A percentile compares a stretch with the other conserved stretches of the same genome.
Evolutionary conservation across 2,113 vertebrate genomes (phyloP).

Genomic region (Malurus melanocephalus): DNA sequence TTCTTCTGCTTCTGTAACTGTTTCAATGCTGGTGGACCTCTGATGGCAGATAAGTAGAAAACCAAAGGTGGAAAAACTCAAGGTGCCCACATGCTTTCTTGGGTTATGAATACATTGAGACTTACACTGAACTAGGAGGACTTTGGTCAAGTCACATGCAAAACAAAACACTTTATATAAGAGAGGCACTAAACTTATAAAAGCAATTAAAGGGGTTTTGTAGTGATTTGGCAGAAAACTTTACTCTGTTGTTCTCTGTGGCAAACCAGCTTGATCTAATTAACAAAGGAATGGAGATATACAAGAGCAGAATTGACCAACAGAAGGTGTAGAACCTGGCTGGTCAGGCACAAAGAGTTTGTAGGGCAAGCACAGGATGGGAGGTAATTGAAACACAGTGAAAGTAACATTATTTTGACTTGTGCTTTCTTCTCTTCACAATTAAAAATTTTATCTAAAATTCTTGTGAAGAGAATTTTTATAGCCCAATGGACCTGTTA

Average conservation of each 20-base stretch:
- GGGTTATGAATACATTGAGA: not conserved
- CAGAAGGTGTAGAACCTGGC: not conserved
- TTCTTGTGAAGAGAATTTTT: not conserved
- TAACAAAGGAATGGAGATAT: not conserved
- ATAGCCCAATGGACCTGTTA: not conserved
- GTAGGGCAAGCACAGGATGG: not conserved
- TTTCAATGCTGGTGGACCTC: not conserved
- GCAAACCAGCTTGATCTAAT: conserved; percentile 11
- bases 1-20: not conserved
- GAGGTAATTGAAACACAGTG: not conserved
- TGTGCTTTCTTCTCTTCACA: not conserved
- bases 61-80: not conserved
- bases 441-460: not conserved
- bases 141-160: not conserved
- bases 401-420: not conserved
- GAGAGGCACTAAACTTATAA: not conserved
- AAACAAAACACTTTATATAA: not conserved
- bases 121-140: not conserved
- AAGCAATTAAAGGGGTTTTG: not conserved
- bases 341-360: not conserved
- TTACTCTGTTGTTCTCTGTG: not conserved
- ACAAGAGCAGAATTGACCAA: not conserved
- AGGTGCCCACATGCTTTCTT: not conserved
- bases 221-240: conserved; percentile 13
- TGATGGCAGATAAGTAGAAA: not conserved